Evolutionary conservation across 2,888 invertebrate genomes (phyloP), one percentile per base, ranked within the genome.

Genomic region (Ennomos erosarius): DNA sequence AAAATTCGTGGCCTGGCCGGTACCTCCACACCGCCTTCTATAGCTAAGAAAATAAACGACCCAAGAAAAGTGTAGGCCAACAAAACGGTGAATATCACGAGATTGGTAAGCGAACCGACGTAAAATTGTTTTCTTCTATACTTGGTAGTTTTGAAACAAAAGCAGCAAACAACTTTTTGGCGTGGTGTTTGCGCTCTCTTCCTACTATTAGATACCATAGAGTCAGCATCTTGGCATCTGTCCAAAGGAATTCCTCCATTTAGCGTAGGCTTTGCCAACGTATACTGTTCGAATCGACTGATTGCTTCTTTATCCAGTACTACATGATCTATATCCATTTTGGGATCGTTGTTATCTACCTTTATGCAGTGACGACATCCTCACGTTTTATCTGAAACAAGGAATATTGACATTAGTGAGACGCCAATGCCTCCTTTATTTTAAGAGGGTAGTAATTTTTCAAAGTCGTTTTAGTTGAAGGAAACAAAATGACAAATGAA

Each of bases 1-100:
- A 93, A 74, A 79, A 92, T 81, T 67, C 92, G 82, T 33, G 93
- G 93, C 59, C 90, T 82, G 9, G 89, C 92, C 59, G 93, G 93
- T 52, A 92, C 85, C 66, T 94, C 94, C 53, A 92, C 85, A 4
- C 95, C 95, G 45, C 96, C 95, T 88, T 97, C 97, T 75, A 97
- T 96, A 51, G 97, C 96, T 74, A 97, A 91, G 87, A 97, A 97
- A 87, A 97, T 95, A 83, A 97, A 96, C 57, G 96, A 96, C 53
- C 96, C 96, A 77, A 94, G 76, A 76, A 93, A 93, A 38, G 97
- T 97, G 84, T 97, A 97, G 26, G 96, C 96, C 75, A 97, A 93
- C 42, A 97, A 93, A 54, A 97, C 93, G 54, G 95, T 93, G 87
- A 97, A 97, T 84, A 97, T 97, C 70, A 96, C 95, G 72, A 97